These are phyloP conservation scores for Loriculus beryllinus DNA, from an alignment of 2,797 vertebrate genomes.

Conservation along the genomic window DNA sequence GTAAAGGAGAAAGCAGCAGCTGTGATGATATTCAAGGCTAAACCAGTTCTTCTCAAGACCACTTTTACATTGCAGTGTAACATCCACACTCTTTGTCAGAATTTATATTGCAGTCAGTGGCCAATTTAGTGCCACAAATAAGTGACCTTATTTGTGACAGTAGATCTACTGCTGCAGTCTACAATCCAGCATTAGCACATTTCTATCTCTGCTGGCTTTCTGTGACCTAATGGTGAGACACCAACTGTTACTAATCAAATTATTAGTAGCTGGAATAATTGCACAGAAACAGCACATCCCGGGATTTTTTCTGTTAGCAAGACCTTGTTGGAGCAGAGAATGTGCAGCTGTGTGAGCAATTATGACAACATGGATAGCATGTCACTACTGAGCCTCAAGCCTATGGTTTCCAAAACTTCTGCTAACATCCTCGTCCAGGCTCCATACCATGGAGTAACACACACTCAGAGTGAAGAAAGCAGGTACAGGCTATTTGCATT, in stretches of 20 bases:
- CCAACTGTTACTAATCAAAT: not conserved
- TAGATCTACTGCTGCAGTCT: not conserved
- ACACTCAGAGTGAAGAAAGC: not conserved
- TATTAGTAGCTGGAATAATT: not conserved
- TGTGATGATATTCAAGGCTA: not conserved
- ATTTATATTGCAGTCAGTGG: not conserved
- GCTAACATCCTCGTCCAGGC: not conserved
- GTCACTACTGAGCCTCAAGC: not conserved
- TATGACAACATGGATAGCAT: rapidly evolving
- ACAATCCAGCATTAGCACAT: not conserved
- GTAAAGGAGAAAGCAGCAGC: not conserved
- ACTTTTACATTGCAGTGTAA: rapidly evolving
- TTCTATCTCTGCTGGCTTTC: not conserved
- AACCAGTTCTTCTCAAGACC: not conserved
- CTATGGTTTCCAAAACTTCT: not conserved
- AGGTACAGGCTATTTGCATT: not conserved
- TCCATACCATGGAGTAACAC: rapidly evolving
- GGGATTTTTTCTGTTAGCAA: not conserved
- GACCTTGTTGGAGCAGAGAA: not conserved
- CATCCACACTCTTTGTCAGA: not conserved
- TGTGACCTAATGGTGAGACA: not conserved
- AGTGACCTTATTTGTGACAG: not conserved
- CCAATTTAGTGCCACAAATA: not conserved
- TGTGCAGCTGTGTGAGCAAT: not conserved
- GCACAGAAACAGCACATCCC: not conserved